phyloP scores from a whole-genome alignment of 2,113 vertebrate genomes.

The Leucoraja erinaceus region DNA sequence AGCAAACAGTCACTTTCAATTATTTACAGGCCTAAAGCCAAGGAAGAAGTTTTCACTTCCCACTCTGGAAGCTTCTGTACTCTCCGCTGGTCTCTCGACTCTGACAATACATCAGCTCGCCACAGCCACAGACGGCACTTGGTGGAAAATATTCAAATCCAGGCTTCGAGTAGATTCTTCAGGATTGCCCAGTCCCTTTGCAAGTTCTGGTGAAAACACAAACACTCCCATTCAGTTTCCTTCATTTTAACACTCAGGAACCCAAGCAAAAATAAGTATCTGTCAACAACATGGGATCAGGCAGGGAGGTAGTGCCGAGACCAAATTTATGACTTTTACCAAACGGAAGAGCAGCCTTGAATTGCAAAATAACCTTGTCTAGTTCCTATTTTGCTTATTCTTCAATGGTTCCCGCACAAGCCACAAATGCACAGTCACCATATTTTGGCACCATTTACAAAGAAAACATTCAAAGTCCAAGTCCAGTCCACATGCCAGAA shows the following conservation, averaged over 20 bases:
- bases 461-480: no score
- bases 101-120: neutral
- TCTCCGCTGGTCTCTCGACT: neutral
- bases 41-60: slow-evolving; percentile 5
- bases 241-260: neutral
- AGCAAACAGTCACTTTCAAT: neutral
- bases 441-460: no score
- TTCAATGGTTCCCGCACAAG: no score
- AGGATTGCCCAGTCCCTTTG: neutral
- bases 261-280: no score
- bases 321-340: no score
- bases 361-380: no score
- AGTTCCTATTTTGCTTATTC: no score
- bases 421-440: no score
- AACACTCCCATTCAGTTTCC: neutral
- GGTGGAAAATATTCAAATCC: neutral
- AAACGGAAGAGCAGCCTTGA: no score
- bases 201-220: neutral
- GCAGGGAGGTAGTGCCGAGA: no score
- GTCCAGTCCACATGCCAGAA: no score
- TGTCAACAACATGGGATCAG: no score
- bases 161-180: neutral
- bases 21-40: neutral
- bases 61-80: neutral
- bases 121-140: neutral